Conservation (phyloP, 2,888 invertebrate genomes). For the Taenaris catops region DNA sequence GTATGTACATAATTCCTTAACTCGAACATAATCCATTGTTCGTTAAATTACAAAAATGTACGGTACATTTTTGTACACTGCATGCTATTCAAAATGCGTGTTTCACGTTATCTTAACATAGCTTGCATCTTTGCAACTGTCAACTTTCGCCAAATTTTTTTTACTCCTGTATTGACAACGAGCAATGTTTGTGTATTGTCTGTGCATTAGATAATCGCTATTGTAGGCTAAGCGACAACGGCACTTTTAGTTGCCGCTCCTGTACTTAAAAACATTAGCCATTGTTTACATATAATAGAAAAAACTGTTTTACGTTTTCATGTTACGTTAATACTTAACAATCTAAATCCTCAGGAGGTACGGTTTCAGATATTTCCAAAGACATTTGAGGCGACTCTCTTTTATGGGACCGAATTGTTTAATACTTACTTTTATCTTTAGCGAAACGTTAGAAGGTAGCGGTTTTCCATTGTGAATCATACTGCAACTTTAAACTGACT, state of each 20-base stretch:
- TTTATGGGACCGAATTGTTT: slow-evolving; percentile 39
- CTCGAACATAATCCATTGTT: slow-evolving; percentile 29
- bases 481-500: slow-evolving; percentile 38
- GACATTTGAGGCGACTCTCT: slow-evolving; percentile 29
- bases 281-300: slow-evolving; percentile 34
- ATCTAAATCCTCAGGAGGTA: slow-evolving; percentile 27
- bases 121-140: slow-evolving; percentile 49
- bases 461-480: slow-evolving; percentile 53
- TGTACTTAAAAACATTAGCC: slow-evolving; percentile 43
- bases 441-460: slow-evolving; percentile 53
- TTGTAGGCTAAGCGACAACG: slow-evolving; percentile 59
- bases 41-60: slow-evolving; percentile 38
- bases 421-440: slow-evolving; percentile 41
- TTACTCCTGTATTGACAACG: slow-evolving; percentile 41
- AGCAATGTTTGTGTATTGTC: slow-evolving; percentile 55
- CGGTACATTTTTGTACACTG: slow-evolving; percentile 48
- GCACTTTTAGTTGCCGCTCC: slow-evolving; percentile 42
- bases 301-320: slow-evolving; percentile 31
- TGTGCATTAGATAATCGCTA: slow-evolving; percentile 50
- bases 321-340: slow-evolving; percentile 22
- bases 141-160: slow-evolving; percentile 61
- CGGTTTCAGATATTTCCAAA: slow-evolving; percentile 18
- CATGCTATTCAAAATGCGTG: slow-evolving; percentile 51
- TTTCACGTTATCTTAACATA: slow-evolving; percentile 48
- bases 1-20: slow-evolving; percentile 24